phyloP scores from a whole-genome alignment of 2,888 invertebrate species.

The Agonopterix arenella region DNA sequence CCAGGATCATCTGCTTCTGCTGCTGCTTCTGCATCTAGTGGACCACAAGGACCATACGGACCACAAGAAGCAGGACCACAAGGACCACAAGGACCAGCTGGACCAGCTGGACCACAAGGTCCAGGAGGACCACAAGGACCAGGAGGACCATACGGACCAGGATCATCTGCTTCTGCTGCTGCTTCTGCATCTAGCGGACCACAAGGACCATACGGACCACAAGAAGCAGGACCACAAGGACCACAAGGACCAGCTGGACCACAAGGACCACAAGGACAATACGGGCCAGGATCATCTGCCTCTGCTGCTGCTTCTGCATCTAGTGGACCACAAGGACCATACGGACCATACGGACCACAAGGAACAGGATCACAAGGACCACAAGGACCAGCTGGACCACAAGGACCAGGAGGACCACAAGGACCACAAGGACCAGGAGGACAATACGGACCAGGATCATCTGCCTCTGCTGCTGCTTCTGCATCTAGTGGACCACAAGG shows the following conservation, averaged over 20 bases:
- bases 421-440: too few species aligned
- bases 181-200: too few species aligned
- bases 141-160: background rate
- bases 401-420: background rate
- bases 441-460: too few species aligned
- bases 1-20: constrained; percentile 2
- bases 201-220: background rate
- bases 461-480: background rate
- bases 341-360: background rate
- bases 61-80: constrained; percentile 1
- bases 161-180: too few species aligned
- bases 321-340: background rate
- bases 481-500: background rate
- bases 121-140: constrained; percentile 2
- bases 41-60: too few species aligned
- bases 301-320: background rate
- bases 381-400: background rate
- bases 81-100: constrained; percentile 5
- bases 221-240: background rate
- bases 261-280: background rate
- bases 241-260: background rate
- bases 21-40: constrained; percentile 1
- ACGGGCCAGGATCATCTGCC: background rate
- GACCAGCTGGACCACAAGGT: background rate
- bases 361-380: background rate